phyloP scores from a whole-genome alignment of 2,888 invertebrate species.

The Pseudeuparius sepicola region DNA sequence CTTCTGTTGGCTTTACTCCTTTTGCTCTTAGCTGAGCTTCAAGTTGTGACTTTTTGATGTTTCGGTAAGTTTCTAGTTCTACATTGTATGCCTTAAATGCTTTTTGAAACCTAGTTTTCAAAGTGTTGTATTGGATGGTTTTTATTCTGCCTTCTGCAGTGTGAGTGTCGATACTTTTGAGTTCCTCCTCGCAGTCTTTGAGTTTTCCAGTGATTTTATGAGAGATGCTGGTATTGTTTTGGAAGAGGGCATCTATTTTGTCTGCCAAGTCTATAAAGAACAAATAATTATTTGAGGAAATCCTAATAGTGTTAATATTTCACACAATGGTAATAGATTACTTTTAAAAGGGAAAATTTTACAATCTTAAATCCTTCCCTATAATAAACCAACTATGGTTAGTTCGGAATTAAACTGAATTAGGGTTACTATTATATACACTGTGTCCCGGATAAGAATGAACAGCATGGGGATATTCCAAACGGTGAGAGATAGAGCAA shows the following conservation, averaged over 20 bases:
- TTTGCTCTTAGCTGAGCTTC: conserved; percentile 47
- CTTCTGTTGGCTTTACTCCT: conserved; percentile 30
- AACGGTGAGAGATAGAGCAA: too few species aligned
- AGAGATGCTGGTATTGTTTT: conserved; percentile 29
- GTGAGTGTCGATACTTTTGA: conserved; percentile 20
- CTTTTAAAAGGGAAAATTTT: too few species aligned
- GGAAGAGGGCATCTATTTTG: conserved; percentile 28
- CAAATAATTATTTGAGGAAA: too few species aligned
- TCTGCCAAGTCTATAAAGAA: conserved; percentile 24
- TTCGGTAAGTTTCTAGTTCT: conserved; percentile 44
- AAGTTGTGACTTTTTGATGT: conserved; percentile 44
- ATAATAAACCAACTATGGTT: too few species aligned
- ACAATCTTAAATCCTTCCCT: too few species aligned
- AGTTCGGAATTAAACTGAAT: conserved; percentile 1
- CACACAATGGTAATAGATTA: too few species aligned
- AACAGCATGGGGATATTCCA: too few species aligned
- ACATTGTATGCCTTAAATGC: conserved; percentile 44
- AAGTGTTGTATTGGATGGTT: conserved; percentile 41
- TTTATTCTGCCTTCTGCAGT: conserved; percentile 39
- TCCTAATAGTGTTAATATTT: not conserved
- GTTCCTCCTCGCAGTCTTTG: conserved; percentile 28
- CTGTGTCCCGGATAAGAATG: too few species aligned
- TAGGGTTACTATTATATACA: too few species aligned
- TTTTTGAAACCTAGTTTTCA: conserved; percentile 41
- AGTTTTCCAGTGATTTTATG: conserved; percentile 27